Evolutionary conservation across 2,888 invertebrate genomes (phyloP), one percentile per base, ranked within the genome.

Genomic region (Coenonympha arcania): DNA sequence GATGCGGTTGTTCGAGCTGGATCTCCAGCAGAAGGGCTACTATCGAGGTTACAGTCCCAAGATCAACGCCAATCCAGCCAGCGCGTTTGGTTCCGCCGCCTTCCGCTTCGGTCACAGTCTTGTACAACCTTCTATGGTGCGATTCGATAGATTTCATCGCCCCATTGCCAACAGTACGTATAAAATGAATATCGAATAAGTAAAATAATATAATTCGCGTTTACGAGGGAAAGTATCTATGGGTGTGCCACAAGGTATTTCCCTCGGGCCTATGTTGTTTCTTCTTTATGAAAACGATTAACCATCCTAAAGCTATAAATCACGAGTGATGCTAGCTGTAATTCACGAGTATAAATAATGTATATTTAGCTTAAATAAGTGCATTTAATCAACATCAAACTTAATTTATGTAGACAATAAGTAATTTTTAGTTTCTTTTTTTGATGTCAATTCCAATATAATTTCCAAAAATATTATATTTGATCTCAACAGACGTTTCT

Each of bases 61-160:
- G 55, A 80, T 90, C 2, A 92, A 94, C 79, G 91, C 94, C 0
- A 90, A 90, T 2, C 89, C 94, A 0, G 92, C 93, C 1, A 95
- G 94, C 72, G 88, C 92, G 0, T 95, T 95, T 75, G 90, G 92
- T 0, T 89, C 94, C 0, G 94, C 95, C 0, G 95, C 95, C 2
- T 95, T 93, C 74, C 88, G 95, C 16, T 95, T 95, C 71, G 95
- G 95, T 0, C 95, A 95, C 71, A 95, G 95, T 34, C 79, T 96
- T 56, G 94, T 96, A 2, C 94, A 95, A 66, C 89, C 90, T 4
- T 90, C 91, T 6, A 92, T 95, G 70, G 84, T 93, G 56, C 87
- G 95, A 54, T 92, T 89, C 63, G 93, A 94, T 63, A 87, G 88
- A 6, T 87, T 90, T 60, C 93, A 93, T 66, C 84, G 89, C 31